phyloP scores from a whole-genome alignment of 2,888 invertebrate species.

The Corythucha ciliata region DNA sequence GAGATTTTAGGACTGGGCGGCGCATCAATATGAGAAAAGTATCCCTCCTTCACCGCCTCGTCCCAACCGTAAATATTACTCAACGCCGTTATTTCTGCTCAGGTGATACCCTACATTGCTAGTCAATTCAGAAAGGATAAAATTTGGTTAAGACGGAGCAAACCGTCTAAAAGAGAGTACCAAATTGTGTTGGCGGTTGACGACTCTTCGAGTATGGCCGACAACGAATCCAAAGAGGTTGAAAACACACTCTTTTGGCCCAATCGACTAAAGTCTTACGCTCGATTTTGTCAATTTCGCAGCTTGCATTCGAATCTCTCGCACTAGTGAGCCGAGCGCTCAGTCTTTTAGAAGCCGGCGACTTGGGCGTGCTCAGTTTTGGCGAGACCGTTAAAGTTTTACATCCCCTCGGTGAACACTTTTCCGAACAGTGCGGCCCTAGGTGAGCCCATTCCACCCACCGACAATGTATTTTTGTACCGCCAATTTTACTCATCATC shows the following conservation, averaged over 20 bases:
- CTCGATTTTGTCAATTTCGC: conserved; percentile 37
- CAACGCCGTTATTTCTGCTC: conserved; percentile 26
- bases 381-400: conserved; percentile 77
- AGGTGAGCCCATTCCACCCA: too few relatives aligned
- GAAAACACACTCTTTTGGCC: conserved; percentile 12
- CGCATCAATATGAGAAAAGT: conserved; percentile 93
- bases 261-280: too few relatives aligned
- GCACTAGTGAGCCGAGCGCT: conserved; percentile 82
- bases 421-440: conserved; percentile 77
- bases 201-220: conserved; percentile 87
- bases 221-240: conserved; percentile 67
- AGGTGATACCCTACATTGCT: conserved; percentile 95
- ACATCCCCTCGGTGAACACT: conserved; percentile 77
- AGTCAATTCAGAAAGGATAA: conserved; percentile 98
- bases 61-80: neutral
- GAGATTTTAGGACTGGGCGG: conserved; percentile 85
- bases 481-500: neutral
- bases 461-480: neutral
- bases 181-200: conserved; percentile 94
- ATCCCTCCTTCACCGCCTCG: conserved; percentile 10
- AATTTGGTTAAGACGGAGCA: conserved; percentile 94
- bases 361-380: conserved; percentile 83
- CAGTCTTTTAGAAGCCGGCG: conserved; percentile 71
- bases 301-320: conserved; percentile 84
- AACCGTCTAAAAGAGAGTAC: conserved; percentile 90